Evolutionary conservation across 2,888 invertebrate species (phyloP), one percentile per base, ranked within the genome.

Genomic region (Parnassius mnemosyne): DNA sequence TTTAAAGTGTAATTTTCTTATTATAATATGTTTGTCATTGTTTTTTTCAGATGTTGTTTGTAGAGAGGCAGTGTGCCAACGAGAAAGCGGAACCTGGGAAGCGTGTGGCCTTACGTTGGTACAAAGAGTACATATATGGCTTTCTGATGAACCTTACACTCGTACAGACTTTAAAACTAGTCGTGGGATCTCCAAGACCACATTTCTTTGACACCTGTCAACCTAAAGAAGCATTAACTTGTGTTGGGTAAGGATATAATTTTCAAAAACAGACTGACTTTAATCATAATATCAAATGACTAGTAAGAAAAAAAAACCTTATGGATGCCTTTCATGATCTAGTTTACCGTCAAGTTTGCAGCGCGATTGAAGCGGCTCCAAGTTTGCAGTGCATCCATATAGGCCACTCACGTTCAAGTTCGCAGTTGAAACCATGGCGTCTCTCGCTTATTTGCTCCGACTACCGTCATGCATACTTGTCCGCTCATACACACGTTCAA

Each of bases 141-240:
- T 74, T 93, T 2, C 76, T 93, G 0, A 76, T 94, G 12, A 93
- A 94, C 64, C 75, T 94, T 42, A 83, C 94, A 0, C 71, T 94
- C 2, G 92, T 93, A 3, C 93, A 94, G 73, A 73, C 86, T 1
- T 77, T 93, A 42, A 96, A 96, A 80, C 80, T 93, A 0, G 67
- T 94, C 0, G 92, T 95, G 1, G 95, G 95, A 0, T 94, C 95
- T 55, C 94, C 95, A 0, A 89, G 96, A 68, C 96, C 96, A 0
- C 96, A 96, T 77, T 96, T 96, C 82, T 92, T 96, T 68, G 94
- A 95, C 69, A 94, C 95, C 0, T 96, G 96, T 76, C 83, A 84
- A 57, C 96, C 96, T 7, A 92, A 93, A 65, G 93, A 93, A 55
- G 93, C 93, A 0, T 68, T 78, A 44, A 93, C 93, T 64, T 96